These are phyloP conservation scores for Athalia rosae DNA, from an alignment of 2,888 invertebrate genomes.

Conservation along the genomic window DNA sequence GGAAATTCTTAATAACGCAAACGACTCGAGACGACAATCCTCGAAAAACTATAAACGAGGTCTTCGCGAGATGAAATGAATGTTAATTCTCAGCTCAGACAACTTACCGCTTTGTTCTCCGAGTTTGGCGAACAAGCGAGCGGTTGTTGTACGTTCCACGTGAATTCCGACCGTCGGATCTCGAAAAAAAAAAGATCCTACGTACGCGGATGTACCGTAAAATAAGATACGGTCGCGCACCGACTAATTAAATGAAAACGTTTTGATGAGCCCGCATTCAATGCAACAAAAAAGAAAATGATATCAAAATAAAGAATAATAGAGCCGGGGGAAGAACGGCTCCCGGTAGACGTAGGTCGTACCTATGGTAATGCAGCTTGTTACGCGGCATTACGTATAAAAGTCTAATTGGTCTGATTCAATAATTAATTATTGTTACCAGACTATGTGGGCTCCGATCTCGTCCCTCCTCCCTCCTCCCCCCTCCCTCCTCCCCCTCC, in stretches of 20 bases:
- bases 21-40: background rate
- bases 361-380: too few species aligned
- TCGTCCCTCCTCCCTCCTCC: background rate
- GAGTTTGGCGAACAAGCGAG: background rate
- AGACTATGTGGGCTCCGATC: background rate
- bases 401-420: constrained; percentile 39
- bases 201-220: too few species aligned
- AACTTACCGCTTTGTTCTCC: too few species aligned
- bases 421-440: constrained; percentile 41
- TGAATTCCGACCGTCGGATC: background rate
- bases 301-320: too few species aligned
- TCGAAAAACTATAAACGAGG: background rate
- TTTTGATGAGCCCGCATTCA: background rate
- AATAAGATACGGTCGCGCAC: background rate
- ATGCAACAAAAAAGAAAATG: background rate
- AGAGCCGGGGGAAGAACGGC: too few species aligned
- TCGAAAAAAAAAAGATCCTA: too few species aligned
- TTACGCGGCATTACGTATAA: background rate
- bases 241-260: constrained; percentile 19
- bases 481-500: background rate
- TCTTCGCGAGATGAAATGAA: background rate
- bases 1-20: constrained; percentile 29
- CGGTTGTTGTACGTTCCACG: background rate
- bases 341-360: background rate
- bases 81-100: too few species aligned